Conservation (phyloP, 2,797 vertebrate genomes). For the Falco concolor region DNA sequence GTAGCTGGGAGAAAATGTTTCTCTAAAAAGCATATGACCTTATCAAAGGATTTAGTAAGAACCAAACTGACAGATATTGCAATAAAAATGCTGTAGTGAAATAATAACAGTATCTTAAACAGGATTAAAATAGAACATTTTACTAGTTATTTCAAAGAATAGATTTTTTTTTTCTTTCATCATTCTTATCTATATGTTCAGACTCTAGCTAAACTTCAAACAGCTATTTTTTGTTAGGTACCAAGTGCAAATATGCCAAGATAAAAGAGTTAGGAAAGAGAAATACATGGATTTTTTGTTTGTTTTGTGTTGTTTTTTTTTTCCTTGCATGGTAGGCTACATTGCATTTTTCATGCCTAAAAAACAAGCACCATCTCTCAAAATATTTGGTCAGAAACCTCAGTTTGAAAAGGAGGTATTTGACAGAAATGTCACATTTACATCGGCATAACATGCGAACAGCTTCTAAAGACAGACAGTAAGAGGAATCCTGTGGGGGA, state of each 20-base stretch:
- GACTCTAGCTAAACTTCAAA: neutral
- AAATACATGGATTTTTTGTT: neutral
- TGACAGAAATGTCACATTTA: neutral
- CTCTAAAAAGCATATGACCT: neutral
- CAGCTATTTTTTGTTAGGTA: neutral
- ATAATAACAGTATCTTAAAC: constrained; percentile 40
- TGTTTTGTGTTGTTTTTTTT: neutral
- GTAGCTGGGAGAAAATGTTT: neutral
- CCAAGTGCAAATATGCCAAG: neutral
- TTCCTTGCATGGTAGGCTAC: neutral
- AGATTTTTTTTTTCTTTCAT: neutral
- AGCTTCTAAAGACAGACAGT: neutral
- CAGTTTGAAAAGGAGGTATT: neutral
- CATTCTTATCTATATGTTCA: neutral
- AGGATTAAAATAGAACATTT: constrained; percentile 47
- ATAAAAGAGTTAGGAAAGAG: neutral
- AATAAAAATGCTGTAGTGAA: neutral
- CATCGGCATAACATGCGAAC: neutral
- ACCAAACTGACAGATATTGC: neutral
- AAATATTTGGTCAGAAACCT: constrained; percentile 4
- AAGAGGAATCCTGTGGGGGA: neutral
- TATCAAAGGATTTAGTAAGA: neutral
- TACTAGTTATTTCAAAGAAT: constrained; percentile 46
- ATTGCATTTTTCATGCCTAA: neutral
- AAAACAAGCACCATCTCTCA: neutral